Base-by-base conservation (phyloP, 2,888 invertebrate genomes). In the Hirudinaria manillensis region DNA sequence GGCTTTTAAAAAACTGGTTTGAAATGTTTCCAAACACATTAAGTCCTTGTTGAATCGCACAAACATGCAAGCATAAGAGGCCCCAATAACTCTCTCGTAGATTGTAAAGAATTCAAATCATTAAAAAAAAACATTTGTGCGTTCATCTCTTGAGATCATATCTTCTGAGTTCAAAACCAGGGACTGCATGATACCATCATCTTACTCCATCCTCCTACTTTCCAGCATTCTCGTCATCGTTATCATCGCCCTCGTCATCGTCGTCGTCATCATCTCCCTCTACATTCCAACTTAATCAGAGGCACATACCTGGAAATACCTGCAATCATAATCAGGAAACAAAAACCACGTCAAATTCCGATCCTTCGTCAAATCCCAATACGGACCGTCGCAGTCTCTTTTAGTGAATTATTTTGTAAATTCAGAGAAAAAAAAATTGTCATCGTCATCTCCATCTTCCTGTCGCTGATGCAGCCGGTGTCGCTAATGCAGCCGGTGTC, bases 171-270 rank as follows among this genome's bases (percentile, higher is more conserved):
- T 45, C 45, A 45, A 45, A 1, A 10, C 45, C 45, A 16, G 45
- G 45, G 45, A 7, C 45, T 45, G 45, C 13, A 10, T 16, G 3
- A 10, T 45, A 51, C 3, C 72, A 53, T 72, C 72, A 72, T 72
- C 56, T 27, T 72, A 55, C 55, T 72, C 56, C 45, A 55, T 27
- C 38, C 53, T 53, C 38, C 53, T 53, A 55, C 19, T 53, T 27
- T 72, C 24, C 29, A 51, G 51, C 72, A 7, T 72, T 51, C 51
- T 72, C 72, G 53, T 72, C 55, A 72, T 72, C 72, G 19, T 72
- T 53, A 72, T 72, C 72, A 72, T 72, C 72, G 29, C 29, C 72
- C 55, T 55, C 72, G 7, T 72, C 72, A 72, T 56, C 72, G 7
- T 72, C 72, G 55, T 72, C 72, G 29, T 72, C 72, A 56, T 72